Percentiles rank a stretch among this genome's conserved stretches.
Conservation (phyloP, 1,140 invertebrate species). For the Aphidius ervi region DNA sequence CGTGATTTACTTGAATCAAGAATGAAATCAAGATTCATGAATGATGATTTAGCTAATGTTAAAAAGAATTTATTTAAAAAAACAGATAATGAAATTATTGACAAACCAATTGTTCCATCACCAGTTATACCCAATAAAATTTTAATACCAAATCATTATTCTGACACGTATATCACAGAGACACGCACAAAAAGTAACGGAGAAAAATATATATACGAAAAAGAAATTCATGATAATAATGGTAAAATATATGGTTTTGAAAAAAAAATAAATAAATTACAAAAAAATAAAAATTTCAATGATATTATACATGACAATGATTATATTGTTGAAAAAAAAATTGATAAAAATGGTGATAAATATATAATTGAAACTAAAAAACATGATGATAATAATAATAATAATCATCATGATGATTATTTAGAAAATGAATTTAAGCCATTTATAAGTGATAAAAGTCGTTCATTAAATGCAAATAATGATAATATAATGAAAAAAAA, state of each 20-base stretch:
- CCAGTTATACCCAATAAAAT: slow-evolving; percentile 44
- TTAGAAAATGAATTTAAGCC: slow-evolving; percentile 38
- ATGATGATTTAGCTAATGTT: slow-evolving; percentile 44
- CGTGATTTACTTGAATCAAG: slow-evolving; percentile 71
- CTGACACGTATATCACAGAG: slow-evolving; percentile 50
- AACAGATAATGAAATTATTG: slow-evolving; percentile 47
- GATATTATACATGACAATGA: slow-evolving; percentile 42
- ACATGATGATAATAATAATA: slow-evolving; percentile 47
- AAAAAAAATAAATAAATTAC: slow-evolving; percentile 48
- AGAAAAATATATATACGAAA: slow-evolving; percentile 48
- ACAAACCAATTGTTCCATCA: slow-evolving; percentile 49
- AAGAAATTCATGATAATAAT: slow-evolving; percentile 47
- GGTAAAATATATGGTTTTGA: slow-evolving; percentile 48
- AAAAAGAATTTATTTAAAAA: slow-evolving; percentile 41
- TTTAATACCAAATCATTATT: slow-evolving; percentile 44
- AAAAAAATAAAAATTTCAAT: slow-evolving; percentile 29
- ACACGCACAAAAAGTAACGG: slow-evolving; percentile 49
- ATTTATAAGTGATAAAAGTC: slow-evolving; percentile 37
- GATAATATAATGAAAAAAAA: slow-evolving; percentile 22
- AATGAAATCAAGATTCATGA: slow-evolving; percentile 58
- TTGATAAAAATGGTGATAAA: slow-evolving; percentile 53
- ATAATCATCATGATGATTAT: slow-evolving; percentile 50
- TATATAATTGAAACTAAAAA: slow-evolving; percentile 56
- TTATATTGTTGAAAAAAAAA: slow-evolving; percentile 55
- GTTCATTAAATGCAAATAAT: slow-evolving; percentile 38